phyloP scores from a whole-genome alignment of 2,797 vertebrate species.

The Hippoglossus hippoglossus region DNA sequence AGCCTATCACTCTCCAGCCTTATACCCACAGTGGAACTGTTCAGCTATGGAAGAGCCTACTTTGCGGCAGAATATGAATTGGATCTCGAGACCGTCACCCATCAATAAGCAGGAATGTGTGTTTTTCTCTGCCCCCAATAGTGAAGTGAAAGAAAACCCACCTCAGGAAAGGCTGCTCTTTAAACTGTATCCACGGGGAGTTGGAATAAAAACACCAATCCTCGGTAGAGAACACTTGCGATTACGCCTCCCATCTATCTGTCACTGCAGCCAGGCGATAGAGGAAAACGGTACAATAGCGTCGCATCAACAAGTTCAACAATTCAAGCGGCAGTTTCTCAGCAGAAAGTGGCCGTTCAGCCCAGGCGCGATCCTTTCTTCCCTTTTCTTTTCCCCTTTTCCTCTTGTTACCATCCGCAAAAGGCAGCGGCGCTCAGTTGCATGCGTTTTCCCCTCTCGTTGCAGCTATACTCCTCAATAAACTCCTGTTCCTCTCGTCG shows the following conservation, averaged over 20 bases:
- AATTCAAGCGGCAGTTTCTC: conserved; percentile 70
- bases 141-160: conserved; percentile 51
- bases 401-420: conserved; percentile 54
- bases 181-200: conserved; percentile 71
- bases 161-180: conserved; percentile 68
- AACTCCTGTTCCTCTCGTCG: conserved; percentile 82
- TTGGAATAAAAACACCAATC: conserved; percentile 59
- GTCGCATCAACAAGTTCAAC: conserved; percentile 85
- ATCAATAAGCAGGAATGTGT: conserved; percentile 25
- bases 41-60: conserved; percentile 60
- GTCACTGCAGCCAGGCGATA: conserved; percentile 64
- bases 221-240: conserved; percentile 62
- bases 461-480: conserved; percentile 81
- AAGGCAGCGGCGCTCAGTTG: conserved; percentile 49
- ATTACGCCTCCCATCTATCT: conserved; percentile 73
- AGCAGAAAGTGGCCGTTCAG: conserved; percentile 43
- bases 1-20: conserved; percentile 50
- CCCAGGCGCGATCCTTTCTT: conserved; percentile 38
- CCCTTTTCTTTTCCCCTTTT: background rate
- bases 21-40: conserved; percentile 51
- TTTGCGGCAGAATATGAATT: conserved; percentile 77
- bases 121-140: background rate
- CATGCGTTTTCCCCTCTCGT: conserved; percentile 61
- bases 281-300: conserved; percentile 49
- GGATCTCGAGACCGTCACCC: conserved; percentile 46